Percentiles rank a stretch among this genome's conserved stretches.
Evolutionary conservation across 2,113 vertebrate species (phyloP).

Genomic region (Megatriorchis doriae): DNA sequence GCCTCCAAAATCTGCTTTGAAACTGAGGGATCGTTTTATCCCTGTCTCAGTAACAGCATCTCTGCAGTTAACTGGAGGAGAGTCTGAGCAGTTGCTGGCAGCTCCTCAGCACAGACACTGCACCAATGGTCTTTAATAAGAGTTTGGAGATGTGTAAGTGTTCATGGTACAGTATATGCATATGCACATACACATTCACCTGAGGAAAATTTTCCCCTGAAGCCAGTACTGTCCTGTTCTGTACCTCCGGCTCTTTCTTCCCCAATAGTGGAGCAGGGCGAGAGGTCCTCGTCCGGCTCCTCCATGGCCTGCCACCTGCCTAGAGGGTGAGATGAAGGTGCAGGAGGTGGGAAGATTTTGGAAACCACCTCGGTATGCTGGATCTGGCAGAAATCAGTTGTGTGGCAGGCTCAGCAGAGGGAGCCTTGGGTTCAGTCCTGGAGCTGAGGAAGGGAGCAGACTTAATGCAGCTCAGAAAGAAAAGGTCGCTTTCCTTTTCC

Average conservation of each 20-base stretch:
- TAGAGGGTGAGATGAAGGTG: not conserved
- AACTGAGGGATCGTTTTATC: not conserved
- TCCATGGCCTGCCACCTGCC: not conserved
- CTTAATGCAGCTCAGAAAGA: not conserved
- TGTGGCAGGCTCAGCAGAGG: not conserved
- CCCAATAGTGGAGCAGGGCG: fast-evolving
- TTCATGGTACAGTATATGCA: not conserved
- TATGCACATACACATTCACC: fast-evolving
- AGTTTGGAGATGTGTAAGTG: not conserved
- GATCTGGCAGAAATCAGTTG: no score
- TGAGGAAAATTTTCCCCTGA: not conserved
- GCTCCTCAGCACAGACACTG: not conserved
- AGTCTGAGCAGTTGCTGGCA: not conserved
- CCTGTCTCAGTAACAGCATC: not conserved
- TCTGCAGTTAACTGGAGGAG: not conserved
- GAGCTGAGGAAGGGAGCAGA: not conserved
- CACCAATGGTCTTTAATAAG: not conserved
- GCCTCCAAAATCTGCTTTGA: not conserved
- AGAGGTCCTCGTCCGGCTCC: not conserved
- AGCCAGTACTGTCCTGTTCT: not conserved
- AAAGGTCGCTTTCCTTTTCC: not conserved
- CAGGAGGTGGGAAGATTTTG: not conserved
- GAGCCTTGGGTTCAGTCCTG: not conserved
- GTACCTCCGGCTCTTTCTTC: not conserved
- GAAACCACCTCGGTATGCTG: fast-evolving